Percentiles rank a stretch among this genome's conserved stretches.
Conservation (phyloP, 1,140 invertebrate genomes). For the Pissodes strobi region DNA sequence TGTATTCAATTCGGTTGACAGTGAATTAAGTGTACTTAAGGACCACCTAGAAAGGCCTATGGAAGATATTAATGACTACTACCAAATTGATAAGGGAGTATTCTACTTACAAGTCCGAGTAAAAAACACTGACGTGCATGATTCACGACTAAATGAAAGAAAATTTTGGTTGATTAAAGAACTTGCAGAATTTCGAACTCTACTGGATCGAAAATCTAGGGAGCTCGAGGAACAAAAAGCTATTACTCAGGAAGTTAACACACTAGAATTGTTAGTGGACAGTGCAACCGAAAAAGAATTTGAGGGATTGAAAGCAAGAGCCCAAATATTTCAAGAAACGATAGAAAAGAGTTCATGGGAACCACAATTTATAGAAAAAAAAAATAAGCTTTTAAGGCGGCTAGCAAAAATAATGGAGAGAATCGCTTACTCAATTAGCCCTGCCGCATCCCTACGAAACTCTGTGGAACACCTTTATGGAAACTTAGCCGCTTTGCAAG, state of each 20-base stretch:
- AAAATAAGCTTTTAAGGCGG: neutral
- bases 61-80: slow-evolving; percentile 2
- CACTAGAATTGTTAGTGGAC: slow-evolving; percentile 11
- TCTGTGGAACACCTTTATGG: neutral
- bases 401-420: neutral
- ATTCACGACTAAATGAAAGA: neutral
- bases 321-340: slow-evolving; percentile 1
- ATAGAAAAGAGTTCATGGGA: neutral
- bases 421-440: neutral
- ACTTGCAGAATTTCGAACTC: neutral
- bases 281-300: slow-evolving; percentile 1
- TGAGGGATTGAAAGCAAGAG: neutral
- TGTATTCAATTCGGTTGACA: slow-evolving; percentile 3
- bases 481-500: neutral
- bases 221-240: slow-evolving; percentile 2
- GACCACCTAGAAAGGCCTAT: neutral
- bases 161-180: slow-evolving; percentile 5
- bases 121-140: neutral
- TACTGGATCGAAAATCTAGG: neutral
- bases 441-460: neutral
- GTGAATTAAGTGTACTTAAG: slow-evolving; percentile 7
- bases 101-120: slow-evolving; percentile 14
- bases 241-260: slow-evolving; percentile 5
- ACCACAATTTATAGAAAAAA: neutral
- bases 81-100: slow-evolving; percentile 16